Evolutionary conservation across 2,797 vertebrate genomes (phyloP), one percentile per base, ranked within the genome.

Genomic region (Sebastes kiyomatsui): DNA sequence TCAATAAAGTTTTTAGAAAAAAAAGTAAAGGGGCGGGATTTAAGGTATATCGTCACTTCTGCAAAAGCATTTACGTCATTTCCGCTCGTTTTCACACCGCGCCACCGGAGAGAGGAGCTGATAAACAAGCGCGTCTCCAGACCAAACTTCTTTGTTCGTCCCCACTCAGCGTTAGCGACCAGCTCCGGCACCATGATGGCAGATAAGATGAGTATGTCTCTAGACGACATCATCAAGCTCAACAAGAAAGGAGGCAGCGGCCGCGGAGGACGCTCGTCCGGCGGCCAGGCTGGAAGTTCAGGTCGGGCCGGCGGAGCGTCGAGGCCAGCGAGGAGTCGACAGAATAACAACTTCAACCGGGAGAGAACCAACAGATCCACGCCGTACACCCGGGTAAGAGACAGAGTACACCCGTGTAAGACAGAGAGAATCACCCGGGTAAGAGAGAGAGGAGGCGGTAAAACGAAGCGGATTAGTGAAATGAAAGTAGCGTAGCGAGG

Each of bases 131-230:
- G 22, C 5, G 4, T 18, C 11, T 22, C 2, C 2, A 13, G 30
- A 9, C 32, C 4, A 2, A 72, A 77, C 18, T 59, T 71, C 85
- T 91, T 90, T 89, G 84, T 90, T 70, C 16, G 18, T 22, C 7
- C 52, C 8, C 3, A 8, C 52, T 7, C 3, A 2, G 9, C 18
- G 6, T 13, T 1, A n/a, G 16, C 8, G 18, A 0, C 11, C 33
- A 23, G 3, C 33, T 6, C 1, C 1, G 58, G 0, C 8, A 1
- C 3, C 67, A 64, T 10, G 7, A 98, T 98, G 97, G 91, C 96
- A 27, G 97, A 98, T 75, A 98, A 98, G 88, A 97, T 98, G 96
- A 97, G 94, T 62, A 98, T 98, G 97, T 98, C 97, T 67, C 92
- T 98, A 91, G 97, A 98, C 87, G 97, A 98, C 87, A 98, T 98